A percentile compares a stretch with the other conserved stretches of the same genome.
These are phyloP conservation scores for Chiloscyllium punctatum DNA, from an alignment of 2,797 vertebrate species.

Conservation along the genomic window DNA sequence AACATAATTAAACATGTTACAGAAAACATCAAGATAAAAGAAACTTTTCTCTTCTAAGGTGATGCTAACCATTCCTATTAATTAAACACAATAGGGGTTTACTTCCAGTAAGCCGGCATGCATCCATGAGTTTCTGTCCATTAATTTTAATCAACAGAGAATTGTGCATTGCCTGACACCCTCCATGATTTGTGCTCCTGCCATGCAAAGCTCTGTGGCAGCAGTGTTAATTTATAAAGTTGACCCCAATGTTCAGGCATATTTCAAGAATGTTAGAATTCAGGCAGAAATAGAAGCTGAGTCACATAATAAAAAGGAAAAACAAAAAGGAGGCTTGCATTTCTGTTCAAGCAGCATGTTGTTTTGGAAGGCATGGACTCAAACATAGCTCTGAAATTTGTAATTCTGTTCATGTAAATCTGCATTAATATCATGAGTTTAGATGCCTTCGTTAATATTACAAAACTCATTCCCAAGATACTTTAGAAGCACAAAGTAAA, in stretches of 20 bases:
- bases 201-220: not conserved
- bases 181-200: not conserved
- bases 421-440: not conserved
- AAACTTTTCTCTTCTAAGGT: not conserved
- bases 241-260: not conserved
- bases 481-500: not conserved
- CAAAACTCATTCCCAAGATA: not conserved
- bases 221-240: not conserved
- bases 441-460: not conserved
- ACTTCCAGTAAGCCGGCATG: not conserved
- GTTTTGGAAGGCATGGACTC: not conserved
- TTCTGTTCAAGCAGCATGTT: not conserved
- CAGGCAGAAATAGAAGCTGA: not conserved
- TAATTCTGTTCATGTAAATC: not conserved
- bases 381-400: not conserved
- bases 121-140: not conserved
- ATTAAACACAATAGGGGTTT: not conserved
- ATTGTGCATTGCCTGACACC: not conserved
- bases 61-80: not conserved
- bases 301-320: not conserved
- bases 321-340: not conserved
- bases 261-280: not conserved
- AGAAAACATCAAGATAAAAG: not conserved
- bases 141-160: slow-evolving; percentile 26
- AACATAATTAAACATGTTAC: not conserved